A percentile compares a stretch with the other conserved stretches of the same genome.
Evolutionary conservation across 2,888 invertebrate species (phyloP).

Genomic region (Orthosia incerta): DNA sequence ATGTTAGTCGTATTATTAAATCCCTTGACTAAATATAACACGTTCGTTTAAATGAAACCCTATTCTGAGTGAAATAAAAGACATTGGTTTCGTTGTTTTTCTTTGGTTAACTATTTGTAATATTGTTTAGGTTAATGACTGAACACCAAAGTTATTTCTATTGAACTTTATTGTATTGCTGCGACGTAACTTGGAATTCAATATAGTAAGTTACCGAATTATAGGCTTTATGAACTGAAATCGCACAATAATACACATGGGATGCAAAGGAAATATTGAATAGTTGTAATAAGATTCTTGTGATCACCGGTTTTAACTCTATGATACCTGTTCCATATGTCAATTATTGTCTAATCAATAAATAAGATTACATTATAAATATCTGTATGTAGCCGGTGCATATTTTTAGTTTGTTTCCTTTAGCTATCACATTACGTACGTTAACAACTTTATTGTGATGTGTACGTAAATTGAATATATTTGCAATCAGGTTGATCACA

Average conservation of each 20-base stretch:
- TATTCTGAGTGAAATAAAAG: constrained; percentile 80
- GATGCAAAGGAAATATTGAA: constrained; percentile 51
- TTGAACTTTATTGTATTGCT: constrained; percentile 65
- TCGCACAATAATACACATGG: constrained; percentile 76
- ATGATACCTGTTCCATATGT: constrained; percentile 39
- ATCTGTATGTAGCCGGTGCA: constrained; percentile 12
- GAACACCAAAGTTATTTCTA: constrained; percentile 84
- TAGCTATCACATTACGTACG: constrained; percentile 16
- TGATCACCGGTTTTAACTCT: constrained; percentile 22
- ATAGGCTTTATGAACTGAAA: constrained; percentile 76
- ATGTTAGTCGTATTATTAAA: constrained; percentile 64
- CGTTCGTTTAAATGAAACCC: constrained; percentile 63
- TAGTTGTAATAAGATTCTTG: constrained; percentile 35
- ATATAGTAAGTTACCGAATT: constrained; percentile 79
- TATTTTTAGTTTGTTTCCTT: constrained; percentile 19
- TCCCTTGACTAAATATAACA: constrained; percentile 60
- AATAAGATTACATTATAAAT: constrained; percentile 16
- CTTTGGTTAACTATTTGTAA: constrained; percentile 87
- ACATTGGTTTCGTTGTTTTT: constrained; percentile 83
- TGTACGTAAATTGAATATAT: constrained; percentile 32
- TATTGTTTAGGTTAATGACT: constrained; percentile 82
- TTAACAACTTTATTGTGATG: constrained; percentile 36
- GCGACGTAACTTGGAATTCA: constrained; percentile 59
- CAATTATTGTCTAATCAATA: constrained; percentile 50
- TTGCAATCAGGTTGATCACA: constrained; percentile 27